Conservation (phyloP, 2,797 vertebrate species). For the Cryptoprocta ferox region DNA sequence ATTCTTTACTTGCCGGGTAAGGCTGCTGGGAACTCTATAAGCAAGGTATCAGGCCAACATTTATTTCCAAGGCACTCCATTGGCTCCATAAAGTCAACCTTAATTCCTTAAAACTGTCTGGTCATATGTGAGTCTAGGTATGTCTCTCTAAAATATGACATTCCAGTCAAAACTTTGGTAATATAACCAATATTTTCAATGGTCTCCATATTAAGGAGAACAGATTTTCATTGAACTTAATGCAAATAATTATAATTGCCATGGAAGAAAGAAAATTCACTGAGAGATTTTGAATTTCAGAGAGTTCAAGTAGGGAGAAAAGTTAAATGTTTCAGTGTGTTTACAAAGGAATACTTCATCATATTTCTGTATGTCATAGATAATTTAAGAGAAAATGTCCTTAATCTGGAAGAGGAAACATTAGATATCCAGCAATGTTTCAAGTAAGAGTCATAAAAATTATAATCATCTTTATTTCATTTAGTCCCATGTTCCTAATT, state of each 20-base stretch:
- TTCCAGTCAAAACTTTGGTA: not conserved
- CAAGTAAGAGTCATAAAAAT: not conserved
- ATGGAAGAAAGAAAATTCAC: not conserved
- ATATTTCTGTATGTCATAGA: not conserved
- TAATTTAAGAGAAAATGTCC: not conserved
- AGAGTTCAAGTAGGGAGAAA: not conserved
- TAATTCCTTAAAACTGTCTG: not conserved
- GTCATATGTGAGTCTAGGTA: not conserved
- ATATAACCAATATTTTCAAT: not conserved
- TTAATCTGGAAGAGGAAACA: not conserved
- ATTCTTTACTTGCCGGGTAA: not conserved
- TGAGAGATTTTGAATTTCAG: not conserved
- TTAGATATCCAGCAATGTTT: not conserved
- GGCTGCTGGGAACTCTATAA: not conserved
- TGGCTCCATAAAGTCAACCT: not conserved
- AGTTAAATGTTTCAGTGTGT: not conserved
- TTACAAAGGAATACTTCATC: not conserved
- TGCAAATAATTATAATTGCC: not conserved
- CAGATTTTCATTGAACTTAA: not conserved
- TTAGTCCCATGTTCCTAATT: not conserved
- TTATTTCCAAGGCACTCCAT: not conserved
- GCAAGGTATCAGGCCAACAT: not conserved
- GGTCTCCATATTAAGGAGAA: not conserved
- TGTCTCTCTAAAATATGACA: not conserved
- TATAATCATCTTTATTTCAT: not conserved